Percentiles rank a stretch among this genome's conserved stretches.
Evolutionary conservation across 2,113 vertebrate genomes (phyloP).

Genomic region (Aviceda subcristata): DNA sequence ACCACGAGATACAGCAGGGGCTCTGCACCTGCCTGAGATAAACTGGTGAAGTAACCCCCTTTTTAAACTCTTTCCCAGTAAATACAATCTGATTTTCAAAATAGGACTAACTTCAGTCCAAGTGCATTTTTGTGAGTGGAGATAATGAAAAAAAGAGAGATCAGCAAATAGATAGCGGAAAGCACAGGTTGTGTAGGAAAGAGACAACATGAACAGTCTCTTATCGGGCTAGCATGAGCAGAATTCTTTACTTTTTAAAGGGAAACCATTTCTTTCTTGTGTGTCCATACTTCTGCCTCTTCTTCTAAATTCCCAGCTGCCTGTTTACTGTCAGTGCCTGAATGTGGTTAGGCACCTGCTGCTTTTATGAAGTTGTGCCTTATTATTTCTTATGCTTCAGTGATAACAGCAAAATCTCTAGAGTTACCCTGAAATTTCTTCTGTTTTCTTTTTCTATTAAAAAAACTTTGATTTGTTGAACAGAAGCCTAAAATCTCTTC

Average conservation of each 20-base stretch:
- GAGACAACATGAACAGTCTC: not conserved
- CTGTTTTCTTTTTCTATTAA: not conserved
- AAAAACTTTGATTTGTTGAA: not conserved
- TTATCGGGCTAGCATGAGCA: not conserved
- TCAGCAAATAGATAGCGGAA: not conserved
- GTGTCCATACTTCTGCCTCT: not conserved
- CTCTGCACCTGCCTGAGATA: not conserved
- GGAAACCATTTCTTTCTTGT: not conserved
- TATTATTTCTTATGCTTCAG: not conserved
- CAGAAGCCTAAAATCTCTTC: not conserved
- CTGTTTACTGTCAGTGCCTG: not conserved
- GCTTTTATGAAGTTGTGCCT: not conserved
- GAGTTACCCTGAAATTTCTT: not conserved
- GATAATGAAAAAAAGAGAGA: not conserved
- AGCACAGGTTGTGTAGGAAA: not conserved
- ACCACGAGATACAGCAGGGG: fast-evolving
- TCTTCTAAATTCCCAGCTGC: not conserved
- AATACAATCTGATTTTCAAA: not conserved
- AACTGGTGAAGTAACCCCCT: not conserved
- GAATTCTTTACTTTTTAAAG: not conserved
- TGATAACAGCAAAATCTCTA: not conserved
- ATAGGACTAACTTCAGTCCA: not conserved
- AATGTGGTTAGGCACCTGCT: not conserved
- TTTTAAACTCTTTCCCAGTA: not conserved
- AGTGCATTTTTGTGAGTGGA: not conserved